phyloP scores from a whole-genome alignment of 2,113 vertebrate genomes.

The Colaptes auratus region DNA sequence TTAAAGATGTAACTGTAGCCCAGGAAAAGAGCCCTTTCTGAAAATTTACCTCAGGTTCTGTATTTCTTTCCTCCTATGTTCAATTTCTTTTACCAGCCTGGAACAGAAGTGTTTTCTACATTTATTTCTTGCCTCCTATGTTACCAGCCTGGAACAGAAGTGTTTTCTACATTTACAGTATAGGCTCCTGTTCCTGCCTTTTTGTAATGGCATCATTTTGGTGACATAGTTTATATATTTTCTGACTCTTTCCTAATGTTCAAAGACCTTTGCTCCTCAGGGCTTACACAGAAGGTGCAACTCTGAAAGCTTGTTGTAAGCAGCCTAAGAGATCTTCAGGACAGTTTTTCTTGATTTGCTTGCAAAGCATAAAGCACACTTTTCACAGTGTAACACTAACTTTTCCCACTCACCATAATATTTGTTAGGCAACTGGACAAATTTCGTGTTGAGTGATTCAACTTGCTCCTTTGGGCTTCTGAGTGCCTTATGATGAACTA shows the following conservation, averaged over 20 bases:
- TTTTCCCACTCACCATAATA: background rate
- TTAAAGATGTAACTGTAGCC: background rate
- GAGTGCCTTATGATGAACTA: background rate
- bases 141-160: background rate
- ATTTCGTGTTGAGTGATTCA: background rate
- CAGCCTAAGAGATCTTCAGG: background rate
- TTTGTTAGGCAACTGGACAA: background rate
- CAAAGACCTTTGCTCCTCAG: background rate
- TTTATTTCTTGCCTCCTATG: background rate
- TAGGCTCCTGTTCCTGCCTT: background rate
- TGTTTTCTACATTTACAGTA: background rate
- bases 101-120: background rate
- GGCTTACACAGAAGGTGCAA: background rate
- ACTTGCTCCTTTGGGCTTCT: background rate
- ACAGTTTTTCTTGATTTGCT: conserved; percentile 10
- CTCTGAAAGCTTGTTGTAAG: conserved; percentile 7
- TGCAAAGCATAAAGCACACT: background rate
- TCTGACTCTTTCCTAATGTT: background rate
- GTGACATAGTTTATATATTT: conserved; percentile 28
- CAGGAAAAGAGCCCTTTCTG: background rate
- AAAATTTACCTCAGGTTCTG: background rate
- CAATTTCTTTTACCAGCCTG: background rate
- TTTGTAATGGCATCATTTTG: background rate
- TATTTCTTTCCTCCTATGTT: background rate
- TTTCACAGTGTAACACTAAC: background rate